phyloP scores from a whole-genome alignment of 2,113 vertebrate genomes.

The Podocnemis expansa region DNA sequence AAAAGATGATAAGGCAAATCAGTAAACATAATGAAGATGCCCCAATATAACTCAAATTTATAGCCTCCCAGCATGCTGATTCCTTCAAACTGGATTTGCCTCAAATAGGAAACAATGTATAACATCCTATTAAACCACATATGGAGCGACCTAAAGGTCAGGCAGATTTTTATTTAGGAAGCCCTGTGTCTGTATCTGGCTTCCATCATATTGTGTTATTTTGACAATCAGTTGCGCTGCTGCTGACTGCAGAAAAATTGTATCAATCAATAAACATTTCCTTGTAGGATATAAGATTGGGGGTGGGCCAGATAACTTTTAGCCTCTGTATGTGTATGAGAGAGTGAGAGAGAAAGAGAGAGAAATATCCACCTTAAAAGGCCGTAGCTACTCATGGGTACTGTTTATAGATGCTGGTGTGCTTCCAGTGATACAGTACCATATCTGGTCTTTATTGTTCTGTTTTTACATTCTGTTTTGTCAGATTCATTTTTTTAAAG shows the following conservation, averaged over 20 bases:
- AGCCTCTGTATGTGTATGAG: conserved; percentile 13
- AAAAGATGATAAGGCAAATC: background rate
- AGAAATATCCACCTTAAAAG: conserved; percentile 62
- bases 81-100: conserved; percentile 57
- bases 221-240: conserved; percentile 71
- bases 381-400: conserved; percentile 23
- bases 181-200: conserved; percentile 27
- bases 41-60: conserved; percentile 12
- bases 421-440: background rate
- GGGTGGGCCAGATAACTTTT: conserved; percentile 32
- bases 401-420: conserved; percentile 37
- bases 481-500: background rate
- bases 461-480: background rate
- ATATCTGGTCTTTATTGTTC: background rate
- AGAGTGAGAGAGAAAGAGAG: background rate
- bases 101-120: conserved; percentile 51
- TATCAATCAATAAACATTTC: conserved; percentile 68
- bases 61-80: conserved; percentile 10
- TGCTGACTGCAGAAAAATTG: conserved; percentile 69
- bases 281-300: conserved; percentile 47
- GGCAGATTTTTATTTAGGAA: conserved; percentile 59
- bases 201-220: conserved; percentile 39
- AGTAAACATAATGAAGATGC: conserved; percentile 11
- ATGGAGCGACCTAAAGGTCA: conserved; percentile 65
- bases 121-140: conserved; percentile 51